Evolutionary conservation across 2,888 invertebrate genomes (phyloP), one percentile per base, ranked within the genome.

Genomic region (Argyresthia goedartella): DNA sequence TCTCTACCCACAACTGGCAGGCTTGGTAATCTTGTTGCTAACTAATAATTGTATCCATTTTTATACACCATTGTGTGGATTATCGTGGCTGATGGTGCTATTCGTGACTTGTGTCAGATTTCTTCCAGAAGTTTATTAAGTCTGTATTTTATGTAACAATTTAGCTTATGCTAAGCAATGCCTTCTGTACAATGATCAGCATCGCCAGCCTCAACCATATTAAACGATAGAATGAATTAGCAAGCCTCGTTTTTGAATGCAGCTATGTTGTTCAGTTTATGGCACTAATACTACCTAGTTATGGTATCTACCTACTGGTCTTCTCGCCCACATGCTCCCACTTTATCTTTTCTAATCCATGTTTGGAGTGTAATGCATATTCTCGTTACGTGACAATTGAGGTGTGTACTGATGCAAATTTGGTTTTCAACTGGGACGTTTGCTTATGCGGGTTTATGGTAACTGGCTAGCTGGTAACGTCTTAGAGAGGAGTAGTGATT

Each of bases 401-500:
- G 41, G 41, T 41, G 6, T 41, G 13, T 41, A n/a, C 39, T 10
- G 25, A 2, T 25, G 25, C 25, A 25, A 25, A 25, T 25, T 25
- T 4, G 2, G 25, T 25, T 25, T 25, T 25, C n/a, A 25, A 25
- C 25, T 25, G 6, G 25, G 25, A 25, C 15, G 44, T 9, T 44
- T 44, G 13, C 13, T 44, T 8, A 44, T 44, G 14, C 14, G 44
- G 14, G 15, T 14, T 44, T 44, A 44, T 44, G 14, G 39, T 41
- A 36, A 61, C 61, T 56, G 60, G 3, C 25, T 25, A 25, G 25
- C 25, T 58, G 62, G 60, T 25, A 47, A 47, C 56, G 52, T 56
- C 56, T 52, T 56, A 57, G 55, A 59, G 59, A 64, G 63, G 66
- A 66, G 65, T 66, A 61, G 66, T 71, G 68, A 73, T 75, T 73